These are phyloP conservation scores for Neotoma lepida DNA, from an alignment of 2,113 vertebrate genomes.

Conservation along the genomic window DNA sequence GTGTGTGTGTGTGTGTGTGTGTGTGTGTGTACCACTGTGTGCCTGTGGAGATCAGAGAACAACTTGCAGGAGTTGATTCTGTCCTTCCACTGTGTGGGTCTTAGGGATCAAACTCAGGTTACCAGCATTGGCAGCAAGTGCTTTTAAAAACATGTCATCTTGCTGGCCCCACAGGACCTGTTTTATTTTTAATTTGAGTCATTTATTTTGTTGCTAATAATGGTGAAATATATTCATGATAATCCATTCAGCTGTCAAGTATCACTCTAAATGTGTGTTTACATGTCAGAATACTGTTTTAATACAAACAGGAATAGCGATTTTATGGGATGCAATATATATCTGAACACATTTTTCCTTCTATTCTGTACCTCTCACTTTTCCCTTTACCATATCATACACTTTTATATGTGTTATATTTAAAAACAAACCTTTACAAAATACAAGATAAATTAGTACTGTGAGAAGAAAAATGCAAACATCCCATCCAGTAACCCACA, in stretches of 20 bases:
- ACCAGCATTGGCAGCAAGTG: neutral
- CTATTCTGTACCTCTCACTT: neutral
- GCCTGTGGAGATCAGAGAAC: neutral
- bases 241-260: neutral
- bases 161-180: neutral
- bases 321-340: too few species aligned
- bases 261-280: too few species aligned
- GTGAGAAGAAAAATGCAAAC: neutral
- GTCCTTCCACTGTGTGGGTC: neutral
- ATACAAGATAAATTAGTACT: neutral
- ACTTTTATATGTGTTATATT: neutral
- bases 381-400: neutral
- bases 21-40: neutral
- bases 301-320: neutral
- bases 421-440: neutral
- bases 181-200: neutral
- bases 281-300: neutral
- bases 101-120: neutral
- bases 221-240: neutral
- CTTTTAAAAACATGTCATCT: neutral
- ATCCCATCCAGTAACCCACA: neutral
- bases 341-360: neutral
- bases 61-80: neutral
- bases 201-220: neutral
- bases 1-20: neutral